Evolutionary conservation across 1,140 invertebrate species (phyloP), one percentile per base, ranked within the genome.

Genomic region (Tetramorium alpestre): DNA sequence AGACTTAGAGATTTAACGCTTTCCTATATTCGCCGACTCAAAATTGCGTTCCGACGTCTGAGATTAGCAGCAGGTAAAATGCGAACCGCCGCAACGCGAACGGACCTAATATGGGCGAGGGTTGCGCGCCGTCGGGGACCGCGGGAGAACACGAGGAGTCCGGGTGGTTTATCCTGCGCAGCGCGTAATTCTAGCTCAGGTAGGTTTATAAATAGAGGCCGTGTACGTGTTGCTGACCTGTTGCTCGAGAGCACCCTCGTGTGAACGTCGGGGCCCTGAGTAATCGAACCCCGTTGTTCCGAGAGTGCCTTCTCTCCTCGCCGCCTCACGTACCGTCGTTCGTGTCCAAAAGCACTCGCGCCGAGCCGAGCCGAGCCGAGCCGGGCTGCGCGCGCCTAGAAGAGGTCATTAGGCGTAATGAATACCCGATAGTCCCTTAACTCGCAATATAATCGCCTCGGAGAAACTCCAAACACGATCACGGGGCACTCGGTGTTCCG

Each of bases 171-270:
- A 90, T 90, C 76, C 89, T 67, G 65, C 60, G 69, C 89, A 49
- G 75, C 90, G 78, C 90, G 93, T 94, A 94, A 94, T 92, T 94
- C 91, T 91, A 93, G 85, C 92, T 91, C 84, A 93, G 90, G 90
- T 92, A 92, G 90, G 89, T 93, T 90, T 94, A 94, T 94, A 94
- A 94, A 94, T 94, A 94, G 93, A 91, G 88, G 70, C 78, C 85
- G 76, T 87, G 87, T 90, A 89, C 90, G 92, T 92, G 92, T 90
- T 91, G 91, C 91, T 92, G 93, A 94, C 93, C 94, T 94, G 94
- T 94, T 94, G 94, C 94, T 92, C 92, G 92, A 93, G 86, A 93
- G 78, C 92, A 92, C 91, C 92, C 93, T 93, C 93, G 93, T 93
- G 92, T 92, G 92, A 93, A 93, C 92, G 88, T 84, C 88, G 90